These are phyloP conservation scores for Dasyprocta punctata DNA, from an alignment of 2,113 vertebrate species.

Conservation along the genomic window DNA sequence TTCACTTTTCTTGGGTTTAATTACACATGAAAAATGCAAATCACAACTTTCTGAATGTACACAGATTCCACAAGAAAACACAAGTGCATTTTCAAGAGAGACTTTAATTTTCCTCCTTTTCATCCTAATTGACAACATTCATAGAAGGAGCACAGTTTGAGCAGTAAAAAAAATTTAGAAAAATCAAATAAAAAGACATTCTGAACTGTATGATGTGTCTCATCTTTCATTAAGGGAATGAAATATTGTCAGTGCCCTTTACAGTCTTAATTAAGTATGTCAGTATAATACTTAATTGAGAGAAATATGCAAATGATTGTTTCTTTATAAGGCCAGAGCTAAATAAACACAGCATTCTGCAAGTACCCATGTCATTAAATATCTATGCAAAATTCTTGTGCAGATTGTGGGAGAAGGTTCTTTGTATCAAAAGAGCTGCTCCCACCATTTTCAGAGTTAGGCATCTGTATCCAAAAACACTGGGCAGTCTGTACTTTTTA, in stretches of 20 bases:
- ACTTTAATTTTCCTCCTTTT: slow-evolving; percentile 75
- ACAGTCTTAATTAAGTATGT: slow-evolving; percentile 82
- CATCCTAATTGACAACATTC: slow-evolving; percentile 73
- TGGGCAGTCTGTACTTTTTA: not conserved
- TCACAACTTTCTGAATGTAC: slow-evolving; percentile 60
- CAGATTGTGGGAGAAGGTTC: slow-evolving; percentile 45
- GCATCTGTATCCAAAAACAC: not conserved
- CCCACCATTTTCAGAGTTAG: not conserved
- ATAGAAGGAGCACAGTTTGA: slow-evolving; percentile 65
- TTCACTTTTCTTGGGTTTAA: slow-evolving; percentile 66
- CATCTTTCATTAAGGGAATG: slow-evolving; percentile 77
- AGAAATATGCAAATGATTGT: slow-evolving; percentile 80
- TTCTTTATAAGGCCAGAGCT: slow-evolving; percentile 76
- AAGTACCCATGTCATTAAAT: slow-evolving; percentile 39
- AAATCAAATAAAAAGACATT: slow-evolving; percentile 73
- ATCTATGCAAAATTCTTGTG: slow-evolving; percentile 54
- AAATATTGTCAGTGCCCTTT: slow-evolving; percentile 81
- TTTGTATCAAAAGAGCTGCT: slow-evolving; percentile 49
- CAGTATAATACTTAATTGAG: slow-evolving; percentile 79
- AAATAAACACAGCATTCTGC: slow-evolving; percentile 74
- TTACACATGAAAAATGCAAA: slow-evolving; percentile 74
- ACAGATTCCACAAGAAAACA: slow-evolving; percentile 71
- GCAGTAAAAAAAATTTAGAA: slow-evolving; percentile 58
- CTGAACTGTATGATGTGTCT: slow-evolving; percentile 68
- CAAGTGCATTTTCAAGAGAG: slow-evolving; percentile 73